These are phyloP conservation scores for Plodia interpunctella DNA, from an alignment of 1,140 invertebrate genomes.

Conservation along the genomic window DNA sequence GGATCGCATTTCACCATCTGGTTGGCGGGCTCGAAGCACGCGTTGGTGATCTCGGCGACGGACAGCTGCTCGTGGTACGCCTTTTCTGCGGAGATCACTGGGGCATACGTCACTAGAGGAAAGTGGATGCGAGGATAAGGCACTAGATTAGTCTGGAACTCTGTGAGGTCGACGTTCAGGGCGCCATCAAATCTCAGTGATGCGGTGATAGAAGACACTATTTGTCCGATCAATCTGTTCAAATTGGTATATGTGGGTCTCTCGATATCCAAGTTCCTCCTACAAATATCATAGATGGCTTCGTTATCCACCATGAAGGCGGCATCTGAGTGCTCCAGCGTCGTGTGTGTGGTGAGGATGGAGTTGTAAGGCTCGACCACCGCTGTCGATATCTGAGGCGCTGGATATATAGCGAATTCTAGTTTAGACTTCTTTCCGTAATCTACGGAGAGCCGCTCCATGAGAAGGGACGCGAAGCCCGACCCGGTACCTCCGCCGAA, in stretches of 20 bases:
- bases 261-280: constrained; percentile 91
- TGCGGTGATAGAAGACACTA: constrained; percentile 91
- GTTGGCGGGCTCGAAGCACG: constrained; percentile 91
- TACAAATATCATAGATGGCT: constrained; percentile 92
- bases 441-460: constrained; percentile 92
- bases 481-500: constrained; percentile 94
- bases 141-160: constrained; percentile 93
- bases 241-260: constrained; percentile 88
- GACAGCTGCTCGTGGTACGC: constrained; percentile 89
- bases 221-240: constrained; percentile 89
- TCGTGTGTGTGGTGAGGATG: constrained; percentile 88
- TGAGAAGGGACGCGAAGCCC: constrained; percentile 91
- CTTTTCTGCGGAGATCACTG: constrained; percentile 90
- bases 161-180: constrained; percentile 92
- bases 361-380: constrained; percentile 95
- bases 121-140: constrained; percentile 91
- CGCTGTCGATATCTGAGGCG: constrained; percentile 92
- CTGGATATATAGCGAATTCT: constrained; percentile 93
- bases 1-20: constrained; percentile 96
- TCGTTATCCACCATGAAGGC: constrained; percentile 92
- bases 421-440: constrained; percentile 94
- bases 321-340: constrained; percentile 90
- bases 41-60: constrained; percentile 91
- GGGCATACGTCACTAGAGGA: constrained; percentile 91
- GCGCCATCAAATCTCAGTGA: constrained; percentile 80